phyloP scores from a whole-genome alignment of 2,888 invertebrate species.

The Sphaerophoria rueppellii region DNA sequence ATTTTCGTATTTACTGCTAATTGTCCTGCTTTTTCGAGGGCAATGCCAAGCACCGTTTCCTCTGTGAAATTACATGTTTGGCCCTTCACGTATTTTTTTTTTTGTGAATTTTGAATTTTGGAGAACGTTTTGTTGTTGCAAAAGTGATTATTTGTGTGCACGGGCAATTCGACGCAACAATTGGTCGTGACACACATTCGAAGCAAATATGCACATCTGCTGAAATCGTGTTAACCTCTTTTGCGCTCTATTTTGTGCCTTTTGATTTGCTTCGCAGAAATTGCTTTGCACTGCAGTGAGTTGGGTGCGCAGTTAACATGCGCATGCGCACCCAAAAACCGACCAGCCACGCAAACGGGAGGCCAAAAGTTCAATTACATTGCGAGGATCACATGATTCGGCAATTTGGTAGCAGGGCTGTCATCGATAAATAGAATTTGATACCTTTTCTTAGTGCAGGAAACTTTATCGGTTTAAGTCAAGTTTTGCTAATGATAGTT shows the following conservation, averaged over 20 bases:
- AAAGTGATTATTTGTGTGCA: conserved; percentile 49
- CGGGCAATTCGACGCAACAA: conserved; percentile 42
- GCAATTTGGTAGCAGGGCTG: neutral
- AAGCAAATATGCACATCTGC: conserved; percentile 66
- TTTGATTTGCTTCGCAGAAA: conserved; percentile 46
- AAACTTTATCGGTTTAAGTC: too few relatives aligned
- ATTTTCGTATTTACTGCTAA: conserved; percentile 73
- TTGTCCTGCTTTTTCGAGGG: conserved; percentile 60
- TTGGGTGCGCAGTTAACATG: neutral
- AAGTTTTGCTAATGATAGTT: too few relatives aligned
- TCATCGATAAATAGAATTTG: neutral
- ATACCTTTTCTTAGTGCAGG: neutral
- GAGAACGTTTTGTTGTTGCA: neutral
- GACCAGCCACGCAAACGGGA: conserved; percentile 28
- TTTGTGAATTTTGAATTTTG: conserved; percentile 11
- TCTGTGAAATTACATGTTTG: conserved; percentile 71
- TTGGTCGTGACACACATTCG: conserved; percentile 72
- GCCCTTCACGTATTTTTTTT: conserved; percentile 35
- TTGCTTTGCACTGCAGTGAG: neutral
- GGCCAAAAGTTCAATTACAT: conserved; percentile 63
- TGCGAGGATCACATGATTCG: neutral
- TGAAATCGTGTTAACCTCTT: conserved; percentile 42
- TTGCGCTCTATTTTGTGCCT: conserved; percentile 52
- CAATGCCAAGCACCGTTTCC: conserved; percentile 61
- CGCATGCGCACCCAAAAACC: conserved; percentile 28